These are phyloP conservation scores for Chelonia mydas DNA, from an alignment of 2,797 vertebrate species.

Conservation along the genomic window DNA sequence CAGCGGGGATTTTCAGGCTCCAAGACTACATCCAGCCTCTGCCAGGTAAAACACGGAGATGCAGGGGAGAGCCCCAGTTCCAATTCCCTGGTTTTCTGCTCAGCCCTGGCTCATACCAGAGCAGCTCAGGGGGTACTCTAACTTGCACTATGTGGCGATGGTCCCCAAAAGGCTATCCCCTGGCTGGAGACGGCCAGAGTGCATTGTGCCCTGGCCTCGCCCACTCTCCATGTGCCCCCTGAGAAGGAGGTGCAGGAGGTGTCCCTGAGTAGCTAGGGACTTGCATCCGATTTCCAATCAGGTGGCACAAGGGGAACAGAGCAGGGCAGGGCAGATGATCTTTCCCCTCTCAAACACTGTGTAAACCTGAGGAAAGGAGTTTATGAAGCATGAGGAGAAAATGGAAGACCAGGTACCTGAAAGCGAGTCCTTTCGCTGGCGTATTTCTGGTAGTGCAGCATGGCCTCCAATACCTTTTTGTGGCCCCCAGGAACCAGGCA, in stretches of 20 bases:
- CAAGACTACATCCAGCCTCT: background rate
- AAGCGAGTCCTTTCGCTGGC: conserved; percentile 96
- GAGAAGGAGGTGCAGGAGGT: background rate
- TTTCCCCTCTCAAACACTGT: background rate
- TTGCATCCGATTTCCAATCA: background rate
- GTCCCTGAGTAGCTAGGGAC: background rate
- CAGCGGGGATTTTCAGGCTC: background rate
- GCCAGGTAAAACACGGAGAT: background rate
- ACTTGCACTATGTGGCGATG: background rate
- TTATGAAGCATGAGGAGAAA: accelerated
- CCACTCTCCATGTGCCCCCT: background rate
- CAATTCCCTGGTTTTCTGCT: background rate
- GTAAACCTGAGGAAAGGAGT: background rate
- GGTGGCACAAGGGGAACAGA: background rate
- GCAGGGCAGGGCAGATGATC: background rate
- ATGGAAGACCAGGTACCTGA: conserved; percentile 83
- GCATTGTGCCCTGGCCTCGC: background rate
- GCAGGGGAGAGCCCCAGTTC: background rate
- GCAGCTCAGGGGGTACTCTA: background rate
- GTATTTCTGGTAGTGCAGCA: conserved; percentile 98
- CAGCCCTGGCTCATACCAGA: background rate
- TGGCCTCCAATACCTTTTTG: conserved; percentile 96
- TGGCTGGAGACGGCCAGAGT: background rate
- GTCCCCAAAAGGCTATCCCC: background rate
- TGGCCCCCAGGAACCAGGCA: conserved; percentile 98